Evolutionary conservation across 2,888 invertebrate genomes (phyloP), one percentile per base, ranked within the genome.

Genomic region (Aproaerema taeniolella): DNA sequence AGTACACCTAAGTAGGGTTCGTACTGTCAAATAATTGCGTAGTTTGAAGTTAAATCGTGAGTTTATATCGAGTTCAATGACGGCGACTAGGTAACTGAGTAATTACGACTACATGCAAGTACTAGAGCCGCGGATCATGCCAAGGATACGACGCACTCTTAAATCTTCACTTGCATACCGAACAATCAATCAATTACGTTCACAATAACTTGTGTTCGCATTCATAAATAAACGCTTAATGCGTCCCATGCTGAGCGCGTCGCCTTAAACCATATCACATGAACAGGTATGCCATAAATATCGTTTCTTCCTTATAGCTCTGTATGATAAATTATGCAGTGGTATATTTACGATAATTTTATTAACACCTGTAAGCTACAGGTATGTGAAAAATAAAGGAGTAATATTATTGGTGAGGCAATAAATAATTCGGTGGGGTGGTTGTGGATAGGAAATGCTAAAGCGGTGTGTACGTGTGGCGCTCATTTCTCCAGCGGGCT

Each of bases 401-500:
- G n/a, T n/a, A n/a, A n/a, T n/a, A n/a, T n/a, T n/a, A n/a, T n/a
- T n/a, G n/a, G n/a, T n/a, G n/a, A n/a, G n/a, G n/a, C n/a, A n/a
- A n/a, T n/a, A n/a, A n/a, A n/a, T n/a, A n/a, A n/a, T n/a, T n/a
- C n/a, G n/a, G 13, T 11, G 24, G 8, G 12, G 5, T 33, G n/a
- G n/a, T 25, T 9, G n/a, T 25, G 15, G 11, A 52, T 39, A 38
- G 43, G 35, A 43, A 46, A 49, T 31, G 11, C 8, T 15, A 50
- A 60, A 55, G 52, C 55, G 55, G 56, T 55, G 67, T 67, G 69
- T 71, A 74, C 73, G 67, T 70, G 68, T 66, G 71, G 69, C 67
- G 65, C 66, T 67, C 80, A 78, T 83, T 82, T 85, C 83, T 79
- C 82, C 74, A 64, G 61, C 61, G 62, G 67, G 63, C 68, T 82